These are phyloP conservation scores for Aegotheles bennettii DNA, from an alignment of 2,113 vertebrate genomes.

Conservation along the genomic window DNA sequence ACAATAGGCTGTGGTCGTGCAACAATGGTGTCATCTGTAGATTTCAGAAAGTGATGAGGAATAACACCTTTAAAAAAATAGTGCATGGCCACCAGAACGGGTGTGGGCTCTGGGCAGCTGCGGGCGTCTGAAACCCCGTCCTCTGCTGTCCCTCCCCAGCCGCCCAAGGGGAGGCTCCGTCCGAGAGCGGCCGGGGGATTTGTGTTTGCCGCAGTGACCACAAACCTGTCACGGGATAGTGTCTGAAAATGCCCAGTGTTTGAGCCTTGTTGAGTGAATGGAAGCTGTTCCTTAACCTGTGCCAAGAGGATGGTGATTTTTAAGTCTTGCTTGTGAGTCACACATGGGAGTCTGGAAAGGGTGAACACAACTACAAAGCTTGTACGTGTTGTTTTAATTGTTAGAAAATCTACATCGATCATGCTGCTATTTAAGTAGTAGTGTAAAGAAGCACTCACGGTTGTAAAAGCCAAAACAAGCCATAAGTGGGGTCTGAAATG, in stretches of 20 bases:
- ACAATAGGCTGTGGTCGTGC: neutral
- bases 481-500: neutral
- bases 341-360: neutral
- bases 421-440: neutral
- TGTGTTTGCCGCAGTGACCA: neutral
- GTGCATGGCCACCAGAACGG: neutral
- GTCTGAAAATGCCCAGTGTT: neutral
- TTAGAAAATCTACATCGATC: neutral
- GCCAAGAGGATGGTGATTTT: neutral
- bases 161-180: neutral
- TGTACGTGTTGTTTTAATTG: neutral
- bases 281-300: neutral
- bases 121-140: fast-evolving
- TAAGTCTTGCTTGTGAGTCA: neutral
- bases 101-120: neutral
- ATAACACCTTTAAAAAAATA: neutral
- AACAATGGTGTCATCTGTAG: neutral
- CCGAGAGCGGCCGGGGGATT: neutral
- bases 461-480: neutral
- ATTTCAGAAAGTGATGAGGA: neutral
- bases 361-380: neutral
- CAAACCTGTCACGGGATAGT: fast-evolving
- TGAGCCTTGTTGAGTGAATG: neutral
- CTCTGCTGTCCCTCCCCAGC: neutral
- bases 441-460: neutral